phyloP scores from a whole-genome alignment of 2,888 invertebrate species.

The Cheilosia scutellata region DNA sequence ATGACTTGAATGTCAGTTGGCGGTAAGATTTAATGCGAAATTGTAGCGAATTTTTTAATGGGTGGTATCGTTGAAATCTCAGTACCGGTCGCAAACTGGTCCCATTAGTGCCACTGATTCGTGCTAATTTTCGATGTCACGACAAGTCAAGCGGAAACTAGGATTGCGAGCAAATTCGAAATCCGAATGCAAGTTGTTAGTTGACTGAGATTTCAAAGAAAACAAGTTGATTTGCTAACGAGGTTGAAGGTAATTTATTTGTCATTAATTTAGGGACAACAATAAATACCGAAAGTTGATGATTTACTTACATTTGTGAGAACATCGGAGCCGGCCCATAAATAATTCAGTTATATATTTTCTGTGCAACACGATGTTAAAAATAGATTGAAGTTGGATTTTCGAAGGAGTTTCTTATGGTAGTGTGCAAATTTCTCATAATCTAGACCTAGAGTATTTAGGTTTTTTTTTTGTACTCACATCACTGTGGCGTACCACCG shows the following conservation, averaged over 20 bases:
- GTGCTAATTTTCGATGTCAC: slow-evolving; percentile 72
- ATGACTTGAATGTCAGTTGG: slow-evolving; percentile 46
- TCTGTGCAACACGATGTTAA: not conserved
- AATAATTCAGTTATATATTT: not conserved
- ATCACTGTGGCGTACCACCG: too few species aligned
- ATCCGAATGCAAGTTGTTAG: slow-evolving; percentile 36
- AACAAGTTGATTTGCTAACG: slow-evolving; percentile 37
- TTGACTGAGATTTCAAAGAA: slow-evolving; percentile 12
- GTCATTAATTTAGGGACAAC: slow-evolving; percentile 2
- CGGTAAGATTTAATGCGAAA: slow-evolving; percentile 71
- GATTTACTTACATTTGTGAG: not conserved
- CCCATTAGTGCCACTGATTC: slow-evolving; percentile 70
- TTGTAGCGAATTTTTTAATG: slow-evolving; percentile 70
- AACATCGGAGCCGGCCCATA: not conserved
- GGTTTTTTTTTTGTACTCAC: too few species aligned
- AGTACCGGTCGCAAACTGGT: slow-evolving; percentile 74
- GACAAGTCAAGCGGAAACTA: slow-evolving; percentile 28
- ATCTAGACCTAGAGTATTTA: too few species aligned
- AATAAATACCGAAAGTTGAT: slow-evolving; percentile 4
- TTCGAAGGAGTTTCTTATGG: too few species aligned
- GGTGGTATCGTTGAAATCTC: slow-evolving; percentile 66
- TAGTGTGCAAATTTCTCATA: too few species aligned
- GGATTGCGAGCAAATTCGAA: slow-evolving; percentile 24
- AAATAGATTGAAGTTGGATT: too few species aligned
- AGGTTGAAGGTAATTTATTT: slow-evolving; percentile 27